These are phyloP conservation scores for Pachydiplax longipennis DNA, from an alignment of 2,888 invertebrate genomes.

Conservation along the genomic window DNA sequence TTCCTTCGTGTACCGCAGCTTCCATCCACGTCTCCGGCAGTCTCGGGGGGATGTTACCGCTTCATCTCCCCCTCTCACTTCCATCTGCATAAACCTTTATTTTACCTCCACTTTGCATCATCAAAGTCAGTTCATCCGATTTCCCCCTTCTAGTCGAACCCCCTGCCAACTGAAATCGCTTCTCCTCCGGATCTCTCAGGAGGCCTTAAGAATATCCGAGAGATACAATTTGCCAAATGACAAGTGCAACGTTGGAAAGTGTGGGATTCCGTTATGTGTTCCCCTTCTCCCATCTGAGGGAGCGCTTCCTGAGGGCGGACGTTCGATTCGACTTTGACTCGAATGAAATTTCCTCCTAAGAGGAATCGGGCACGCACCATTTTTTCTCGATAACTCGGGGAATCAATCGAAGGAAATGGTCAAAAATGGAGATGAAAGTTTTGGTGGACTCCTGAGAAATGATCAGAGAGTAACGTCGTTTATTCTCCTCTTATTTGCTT, in stretches of 20 bases:
- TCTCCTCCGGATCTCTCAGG: not conserved
- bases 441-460: not conserved
- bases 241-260: not conserved
- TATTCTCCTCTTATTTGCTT: too few relatives aligned
- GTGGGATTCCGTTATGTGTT: not conserved
- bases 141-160: not conserved
- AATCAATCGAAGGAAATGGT: not conserved
- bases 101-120: not conserved
- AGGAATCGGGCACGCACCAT: not conserved
- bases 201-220: constrained; percentile 6
- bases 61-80: not conserved
- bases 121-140: constrained; percentile 11
- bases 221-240: constrained; percentile 40
- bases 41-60: not conserved
- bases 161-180: not conserved
- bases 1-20: not conserved
- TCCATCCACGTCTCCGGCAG: not conserved
- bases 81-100: not conserved
- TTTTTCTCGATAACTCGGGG: not conserved
- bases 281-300: not conserved
- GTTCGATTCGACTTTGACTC: not conserved
- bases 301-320: not conserved
- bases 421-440: not conserved
- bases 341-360: not conserved
- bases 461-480: not conserved